phyloP scores from a whole-genome alignment of 2,797 vertebrate genomes.

The Lepilemur ruficaudatus region DNA sequence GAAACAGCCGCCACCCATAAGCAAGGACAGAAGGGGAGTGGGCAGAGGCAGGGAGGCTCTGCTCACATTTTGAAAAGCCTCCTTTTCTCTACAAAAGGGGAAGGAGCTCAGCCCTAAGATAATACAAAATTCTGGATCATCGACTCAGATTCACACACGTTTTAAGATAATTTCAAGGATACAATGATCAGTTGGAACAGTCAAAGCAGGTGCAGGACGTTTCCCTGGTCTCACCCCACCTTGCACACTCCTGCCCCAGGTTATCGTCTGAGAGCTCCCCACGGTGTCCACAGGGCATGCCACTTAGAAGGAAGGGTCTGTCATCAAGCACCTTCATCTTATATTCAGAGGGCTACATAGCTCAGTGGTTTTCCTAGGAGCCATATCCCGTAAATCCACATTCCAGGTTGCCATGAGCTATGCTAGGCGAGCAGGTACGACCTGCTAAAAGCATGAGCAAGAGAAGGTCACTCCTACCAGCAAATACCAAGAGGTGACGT shows the following conservation, averaged over 20 bases:
- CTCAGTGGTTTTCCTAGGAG: background rate
- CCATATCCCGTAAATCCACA: fast-evolving
- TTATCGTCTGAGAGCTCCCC: too few species aligned
- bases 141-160: background rate
- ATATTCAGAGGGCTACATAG: background rate
- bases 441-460: background rate
- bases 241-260: fast-evolving
- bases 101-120: background rate
- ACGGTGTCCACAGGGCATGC: background rate
- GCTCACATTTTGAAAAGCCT: fast-evolving
- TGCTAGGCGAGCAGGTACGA: background rate
- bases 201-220: background rate
- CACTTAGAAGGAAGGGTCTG: background rate
- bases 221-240: background rate
- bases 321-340: background rate
- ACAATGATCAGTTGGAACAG: too few species aligned
- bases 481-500: background rate
- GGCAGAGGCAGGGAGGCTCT: background rate
- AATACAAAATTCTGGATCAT: fast-evolving
- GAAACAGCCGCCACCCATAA: too few species aligned
- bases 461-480: fast-evolving
- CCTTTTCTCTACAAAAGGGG: background rate
- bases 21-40: fast-evolving
- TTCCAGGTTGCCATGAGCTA: background rate
- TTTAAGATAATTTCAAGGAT: background rate